Conservation (phyloP, 2,797 vertebrate species). For the Sphenopsis melanotis region DNA sequence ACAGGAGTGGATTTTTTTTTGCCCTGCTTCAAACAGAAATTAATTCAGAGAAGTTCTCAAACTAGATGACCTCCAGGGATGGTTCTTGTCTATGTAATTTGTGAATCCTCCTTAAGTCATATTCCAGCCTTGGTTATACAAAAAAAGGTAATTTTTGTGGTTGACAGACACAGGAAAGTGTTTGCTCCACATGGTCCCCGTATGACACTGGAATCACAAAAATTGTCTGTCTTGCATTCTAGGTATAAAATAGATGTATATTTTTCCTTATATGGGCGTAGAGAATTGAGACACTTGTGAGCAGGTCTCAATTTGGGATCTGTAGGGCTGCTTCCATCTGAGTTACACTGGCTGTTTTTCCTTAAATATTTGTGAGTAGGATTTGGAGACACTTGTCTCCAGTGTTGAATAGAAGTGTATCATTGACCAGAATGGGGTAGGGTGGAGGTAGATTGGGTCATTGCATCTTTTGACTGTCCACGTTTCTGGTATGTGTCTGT, state of each 20-base stretch:
- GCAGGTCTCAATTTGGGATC: neutral
- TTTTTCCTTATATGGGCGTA: neutral
- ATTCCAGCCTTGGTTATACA: neutral
- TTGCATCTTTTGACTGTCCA: neutral
- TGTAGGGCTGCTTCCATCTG: neutral
- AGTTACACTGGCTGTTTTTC: neutral
- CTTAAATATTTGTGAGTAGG: neutral
- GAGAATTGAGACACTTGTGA: neutral
- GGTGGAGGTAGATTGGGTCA: neutral
- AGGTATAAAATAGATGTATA: neutral
- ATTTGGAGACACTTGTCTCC: neutral
- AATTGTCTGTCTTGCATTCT: neutral
- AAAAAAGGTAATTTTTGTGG: neutral
- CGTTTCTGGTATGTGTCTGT: neutral
- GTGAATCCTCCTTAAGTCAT: neutral
- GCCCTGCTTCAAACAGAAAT: neutral
- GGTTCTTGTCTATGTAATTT: neutral
- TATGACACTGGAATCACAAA: neutral
- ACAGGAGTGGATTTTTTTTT: neutral
- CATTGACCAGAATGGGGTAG: neutral
- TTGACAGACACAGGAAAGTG: neutral
- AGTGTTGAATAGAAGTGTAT: neutral
- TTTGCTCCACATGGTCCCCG: neutral
- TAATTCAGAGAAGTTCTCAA: neutral
- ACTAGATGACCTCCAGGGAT: neutral